Evolutionary conservation across 2,888 invertebrate genomes (phyloP), one percentile per base, ranked within the genome.

Genomic region (Drosophila helvetica): DNA sequence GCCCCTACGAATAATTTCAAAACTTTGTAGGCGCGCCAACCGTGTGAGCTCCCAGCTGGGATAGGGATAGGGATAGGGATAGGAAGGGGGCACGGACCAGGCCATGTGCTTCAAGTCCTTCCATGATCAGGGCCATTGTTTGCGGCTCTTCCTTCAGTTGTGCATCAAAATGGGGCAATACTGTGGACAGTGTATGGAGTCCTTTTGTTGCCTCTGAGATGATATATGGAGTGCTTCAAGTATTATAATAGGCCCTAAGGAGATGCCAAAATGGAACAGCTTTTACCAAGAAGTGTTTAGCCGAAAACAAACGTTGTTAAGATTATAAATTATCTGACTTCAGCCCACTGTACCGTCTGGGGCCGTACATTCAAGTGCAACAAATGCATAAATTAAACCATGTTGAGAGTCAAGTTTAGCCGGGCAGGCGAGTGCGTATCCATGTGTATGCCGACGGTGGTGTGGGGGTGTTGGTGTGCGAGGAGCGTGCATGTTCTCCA

Each of bases 371-470:
- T 46, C 54, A 74, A 73, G 77, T 77, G 78, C 84, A 80, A 74
- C 60, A 74, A 56, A 83, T 80, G 80, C 88, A 80, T 85, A 88
- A 83, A 88, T 88, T 88, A 80, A 79, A 71, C 77, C 69, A 38
- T 60, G 55, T 56, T 50, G 56, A 53, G 56, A 65, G 74, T 62
- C 57, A 51, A 63, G 46, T 60, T 51, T 48, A 38, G 27, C 55
- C 63, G 38, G 45, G 48, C 46, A 47, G 48, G 38, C 38, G 30
- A 30, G 27, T 48, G 33, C 54, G 27, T 60, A 30, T 54, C 22
- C 25, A 25, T 27, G 27, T 27, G 27, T 8, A 2, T 27, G 27
- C 27, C 27, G 8, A 2, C 8, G 22, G 22, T 33, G 52, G 63
- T 22, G 56, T 67, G 73, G 54, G 53, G 62, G 56, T 62, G 53